Evolutionary conservation across 2,888 invertebrate genomes (phyloP), one percentile per base, ranked within the genome.

Genomic region (Standfussiana lucernea): DNA sequence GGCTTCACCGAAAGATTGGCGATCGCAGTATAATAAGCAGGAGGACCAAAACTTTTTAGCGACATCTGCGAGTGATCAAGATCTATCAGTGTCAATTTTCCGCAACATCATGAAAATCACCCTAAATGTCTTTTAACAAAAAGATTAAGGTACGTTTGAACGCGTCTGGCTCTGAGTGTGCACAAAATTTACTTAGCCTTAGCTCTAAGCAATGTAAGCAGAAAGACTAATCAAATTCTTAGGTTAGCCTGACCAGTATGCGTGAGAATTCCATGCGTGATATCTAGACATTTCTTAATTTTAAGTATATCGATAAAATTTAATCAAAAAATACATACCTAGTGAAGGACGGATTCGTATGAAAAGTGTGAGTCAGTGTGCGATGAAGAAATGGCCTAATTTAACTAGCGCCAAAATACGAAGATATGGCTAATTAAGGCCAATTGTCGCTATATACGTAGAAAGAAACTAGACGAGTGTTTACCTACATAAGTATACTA

Each of bases 401-500:
- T 62, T 56, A 50, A 32, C 50, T 40, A 78, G 59, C n/a, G 68
- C n/a, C 53, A 47, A 72, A 81, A 81, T 28, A 72, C 45, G 45
- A 72, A 72, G 69, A 72, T 35, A 45, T 47, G 11, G 37, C 65
- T 72, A 65, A 83, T 83, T 79, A 79, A 65, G 68, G 79, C 21
- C 72, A 81, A 83, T 83, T 72, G 71, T 47, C 42, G 42, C 64
- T 53, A 42, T 42, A 53, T 15, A 18, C 24, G 56, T 56, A 28
- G 56, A 59, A 59, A 62, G 56, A 50, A 53, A 50, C 40, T 11
- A 59, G 59, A 32, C 40, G 18, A 40, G 13, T 40, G 11, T 64
- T 45, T 45, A 18, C 45, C 45, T 45, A 45, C 45, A 45, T 45
- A 28, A 37, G 10, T 24, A 62, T 21, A 21, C 13, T 50, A 37